These are phyloP conservation scores for Acrobasis consociella DNA, from an alignment of 2,888 invertebrate species.

Conservation along the genomic window DNA sequence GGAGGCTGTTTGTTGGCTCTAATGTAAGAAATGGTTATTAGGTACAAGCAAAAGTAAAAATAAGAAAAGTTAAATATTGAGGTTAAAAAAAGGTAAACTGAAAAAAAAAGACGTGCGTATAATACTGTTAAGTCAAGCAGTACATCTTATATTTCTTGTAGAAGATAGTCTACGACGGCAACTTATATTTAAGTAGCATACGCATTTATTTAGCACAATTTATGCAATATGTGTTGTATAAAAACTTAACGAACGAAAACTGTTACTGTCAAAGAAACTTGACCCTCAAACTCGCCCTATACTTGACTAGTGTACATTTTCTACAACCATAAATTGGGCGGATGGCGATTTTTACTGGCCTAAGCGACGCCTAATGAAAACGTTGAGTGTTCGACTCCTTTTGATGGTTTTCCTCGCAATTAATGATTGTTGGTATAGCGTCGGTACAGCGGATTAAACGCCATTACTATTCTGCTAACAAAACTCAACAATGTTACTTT, in stretches of 20 bases:
- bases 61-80: too few relatives aligned
- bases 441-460: constrained; percentile 23
- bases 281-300: background rate
- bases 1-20: too few relatives aligned
- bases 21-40: too few relatives aligned
- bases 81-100: too few relatives aligned
- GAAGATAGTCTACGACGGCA: too few relatives aligned
- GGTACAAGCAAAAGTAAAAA: too few relatives aligned
- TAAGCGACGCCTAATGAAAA: constrained; percentile 58
- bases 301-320: background rate
- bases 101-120: too few relatives aligned
- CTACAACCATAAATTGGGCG: constrained; percentile 49
- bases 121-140: too few relatives aligned
- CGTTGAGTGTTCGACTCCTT: constrained; percentile 58
- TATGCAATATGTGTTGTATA: too few relatives aligned
- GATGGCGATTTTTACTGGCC: constrained; percentile 59
- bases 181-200: too few relatives aligned
- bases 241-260: background rate
- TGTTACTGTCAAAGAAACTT: background rate
- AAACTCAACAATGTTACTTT: constrained; percentile 1
- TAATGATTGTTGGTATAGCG: constrained; percentile 46
- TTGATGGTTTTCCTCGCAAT: constrained; percentile 60
- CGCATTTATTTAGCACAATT: too few relatives aligned
- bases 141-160: too few relatives aligned
- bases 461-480: constrained; percentile 21